These are phyloP conservation scores for Latrodectus geometricus DNA, from an alignment of 1,140 invertebrate species.

Conservation along the genomic window DNA sequence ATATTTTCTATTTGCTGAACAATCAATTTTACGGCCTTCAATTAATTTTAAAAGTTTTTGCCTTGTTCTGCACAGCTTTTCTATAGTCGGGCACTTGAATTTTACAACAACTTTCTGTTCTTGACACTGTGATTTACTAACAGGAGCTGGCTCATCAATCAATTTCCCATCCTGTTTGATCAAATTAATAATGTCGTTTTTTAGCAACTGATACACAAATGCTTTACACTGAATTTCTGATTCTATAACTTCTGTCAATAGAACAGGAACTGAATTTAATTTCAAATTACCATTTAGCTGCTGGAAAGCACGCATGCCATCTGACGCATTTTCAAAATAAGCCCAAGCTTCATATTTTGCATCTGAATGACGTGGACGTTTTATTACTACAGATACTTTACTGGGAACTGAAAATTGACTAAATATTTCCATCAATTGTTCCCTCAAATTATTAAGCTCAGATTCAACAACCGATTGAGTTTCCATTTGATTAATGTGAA, in stretches of 20 bases:
- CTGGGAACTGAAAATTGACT: neutral
- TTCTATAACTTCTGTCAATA: neutral
- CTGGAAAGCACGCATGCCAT: slow-evolving; percentile 35
- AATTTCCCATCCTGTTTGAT: neutral
- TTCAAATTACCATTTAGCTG: neutral
- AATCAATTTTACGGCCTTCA: slow-evolving; percentile 3
- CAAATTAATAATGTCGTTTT: neutral
- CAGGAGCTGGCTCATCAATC: neutral
- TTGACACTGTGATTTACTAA: neutral
- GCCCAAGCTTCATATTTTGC: slow-evolving; percentile 21
- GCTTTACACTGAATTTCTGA: slow-evolving; percentile 21
- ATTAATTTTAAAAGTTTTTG: neutral
- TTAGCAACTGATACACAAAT: neutral
- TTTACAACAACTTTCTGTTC: neutral
- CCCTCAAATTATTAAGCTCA: slow-evolving; percentile 2
- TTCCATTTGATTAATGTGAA: slow-evolving; percentile 1
- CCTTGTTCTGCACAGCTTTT: slow-evolving; percentile 1
- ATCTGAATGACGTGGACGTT: neutral
- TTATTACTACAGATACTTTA: slow-evolving; percentile 36
- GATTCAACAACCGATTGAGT: neutral
- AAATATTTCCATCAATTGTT: slow-evolving; percentile 1
- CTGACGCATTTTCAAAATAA: slow-evolving; percentile 30
- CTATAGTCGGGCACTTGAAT: neutral
- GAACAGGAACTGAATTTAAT: neutral
- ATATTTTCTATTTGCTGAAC: neutral